A percentile compares a stretch with the other conserved stretches of the same genome.
Conservation (phyloP, 2,888 invertebrate genomes). For the Coenonympha glycerion region DNA sequence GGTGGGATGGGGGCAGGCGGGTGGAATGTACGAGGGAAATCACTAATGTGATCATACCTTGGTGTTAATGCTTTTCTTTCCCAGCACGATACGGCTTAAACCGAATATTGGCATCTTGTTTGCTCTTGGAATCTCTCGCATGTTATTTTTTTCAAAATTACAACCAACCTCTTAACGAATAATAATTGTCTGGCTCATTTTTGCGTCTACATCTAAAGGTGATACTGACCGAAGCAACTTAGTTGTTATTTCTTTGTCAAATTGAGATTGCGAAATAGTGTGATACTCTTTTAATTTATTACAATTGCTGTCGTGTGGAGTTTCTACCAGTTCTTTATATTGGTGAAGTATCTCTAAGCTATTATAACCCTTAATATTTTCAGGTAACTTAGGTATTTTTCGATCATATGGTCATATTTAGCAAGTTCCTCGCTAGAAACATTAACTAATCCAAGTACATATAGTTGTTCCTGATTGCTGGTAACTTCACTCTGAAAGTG, state of each 20-base stretch:
- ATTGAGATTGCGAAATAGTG: conserved; percentile 13
- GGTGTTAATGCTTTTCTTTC: conserved; percentile 59
- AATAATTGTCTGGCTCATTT: conserved; percentile 73
- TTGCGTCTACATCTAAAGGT: conserved; percentile 70
- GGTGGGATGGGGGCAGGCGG: conserved; percentile 48
- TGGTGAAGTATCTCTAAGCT: conserved; percentile 65
- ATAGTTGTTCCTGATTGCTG: conserved; percentile 61
- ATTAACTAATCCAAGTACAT: conserved; percentile 67
- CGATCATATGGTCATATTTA: conserved; percentile 73
- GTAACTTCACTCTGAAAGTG: conserved; percentile 37
- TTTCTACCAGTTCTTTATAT: conserved; percentile 68
- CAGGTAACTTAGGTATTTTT: conserved; percentile 69
- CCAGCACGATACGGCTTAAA: conserved; percentile 63
- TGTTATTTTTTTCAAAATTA: too few species aligned
- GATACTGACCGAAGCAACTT: conserved; percentile 52
- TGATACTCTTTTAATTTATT: conserved; percentile 31
- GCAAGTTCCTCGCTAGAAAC: conserved; percentile 66
- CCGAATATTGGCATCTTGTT: conserved; percentile 56
- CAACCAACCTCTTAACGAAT: conserved; percentile 74
- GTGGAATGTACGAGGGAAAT: conserved; percentile 59
- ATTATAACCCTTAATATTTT: conserved; percentile 71
- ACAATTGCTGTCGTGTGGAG: conserved; percentile 46
- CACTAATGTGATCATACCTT: conserved; percentile 68
- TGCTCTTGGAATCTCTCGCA: too few species aligned
- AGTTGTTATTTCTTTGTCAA: conserved; percentile 16